A percentile compares a stretch with the other conserved stretches of the same genome.
phyloP scores from a whole-genome alignment of 1,140 invertebrate genomes.

The Callitettix versicolor region DNA sequence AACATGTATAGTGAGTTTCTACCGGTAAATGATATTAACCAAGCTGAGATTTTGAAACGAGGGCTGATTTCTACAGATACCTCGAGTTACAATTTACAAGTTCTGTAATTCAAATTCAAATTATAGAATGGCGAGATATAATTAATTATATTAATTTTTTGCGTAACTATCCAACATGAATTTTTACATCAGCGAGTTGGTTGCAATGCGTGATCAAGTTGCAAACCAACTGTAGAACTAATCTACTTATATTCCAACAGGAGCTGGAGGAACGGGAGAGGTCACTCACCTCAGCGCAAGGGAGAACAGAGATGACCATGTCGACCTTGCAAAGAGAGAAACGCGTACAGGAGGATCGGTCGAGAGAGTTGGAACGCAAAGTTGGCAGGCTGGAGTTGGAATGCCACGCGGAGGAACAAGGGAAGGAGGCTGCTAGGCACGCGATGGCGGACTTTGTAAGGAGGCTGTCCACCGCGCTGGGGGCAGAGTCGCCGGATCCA shows the following conservation, averaged over 20 bases:
- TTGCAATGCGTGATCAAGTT: no score
- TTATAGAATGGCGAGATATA: no score
- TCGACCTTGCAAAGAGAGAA: slow-evolving; percentile 61
- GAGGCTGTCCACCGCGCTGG: slow-evolving; percentile 51
- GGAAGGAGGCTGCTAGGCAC: slow-evolving; percentile 50
- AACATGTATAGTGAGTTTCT: no score
- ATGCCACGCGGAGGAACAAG: slow-evolving; percentile 51
- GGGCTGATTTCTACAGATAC: no score
- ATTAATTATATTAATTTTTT: no score
- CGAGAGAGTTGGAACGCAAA: slow-evolving; percentile 63
- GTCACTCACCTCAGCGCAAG: slow-evolving; percentile 46
- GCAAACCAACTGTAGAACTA: no score
- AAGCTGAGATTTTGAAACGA: no score
- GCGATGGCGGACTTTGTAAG: slow-evolving; percentile 50
- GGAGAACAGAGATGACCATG: slow-evolving; percentile 54
- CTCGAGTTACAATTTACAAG: no score
- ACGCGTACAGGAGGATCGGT: slow-evolving; percentile 58
- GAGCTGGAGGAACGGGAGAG: slow-evolving; percentile 65
- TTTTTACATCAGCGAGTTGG: no score
- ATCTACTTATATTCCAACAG: slow-evolving; percentile 27
- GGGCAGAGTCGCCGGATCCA: slow-evolving; percentile 37
- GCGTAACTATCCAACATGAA: no score
- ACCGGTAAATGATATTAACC: no score
- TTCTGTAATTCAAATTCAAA: no score
- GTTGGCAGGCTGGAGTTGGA: slow-evolving; percentile 56